These are phyloP conservation scores for Drosophila virilis DNA, from an alignment of 1,140 invertebrate species.

Conservation along the genomic window DNA sequence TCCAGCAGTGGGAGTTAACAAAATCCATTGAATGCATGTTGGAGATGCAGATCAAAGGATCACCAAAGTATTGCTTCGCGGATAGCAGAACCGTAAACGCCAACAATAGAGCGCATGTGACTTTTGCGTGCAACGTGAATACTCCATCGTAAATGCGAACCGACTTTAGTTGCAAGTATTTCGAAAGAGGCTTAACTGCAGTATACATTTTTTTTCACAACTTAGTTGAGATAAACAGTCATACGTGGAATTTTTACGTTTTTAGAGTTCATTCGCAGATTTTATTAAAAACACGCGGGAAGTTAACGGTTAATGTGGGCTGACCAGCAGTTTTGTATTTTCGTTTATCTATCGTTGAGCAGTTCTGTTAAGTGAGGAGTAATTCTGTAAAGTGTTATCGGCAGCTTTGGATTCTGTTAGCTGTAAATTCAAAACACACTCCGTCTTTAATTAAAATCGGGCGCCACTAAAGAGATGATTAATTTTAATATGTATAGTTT, in stretches of 20 bases:
- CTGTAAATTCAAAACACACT: background rate
- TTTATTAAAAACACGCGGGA: conserved; percentile 57
- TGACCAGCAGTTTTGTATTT: background rate
- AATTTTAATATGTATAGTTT: no score
- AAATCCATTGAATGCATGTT: conserved; percentile 85
- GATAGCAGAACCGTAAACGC: conserved; percentile 88
- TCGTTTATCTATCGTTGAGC: background rate
- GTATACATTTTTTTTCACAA: conserved; percentile 67
- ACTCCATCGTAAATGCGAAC: conserved; percentile 88
- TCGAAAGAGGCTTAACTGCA: conserved; percentile 72
- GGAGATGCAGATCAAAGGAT: conserved; percentile 88
- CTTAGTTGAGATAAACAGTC: no score
- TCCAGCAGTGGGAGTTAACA: conserved; percentile 91
- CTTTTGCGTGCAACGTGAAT: conserved; percentile 89
- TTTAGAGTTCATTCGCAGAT: background rate
- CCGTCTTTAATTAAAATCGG: no score
- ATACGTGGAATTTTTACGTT: background rate
- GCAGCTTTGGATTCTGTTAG: background rate
- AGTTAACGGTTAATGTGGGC: conserved; percentile 54
- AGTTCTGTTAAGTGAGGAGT: conserved; percentile 6
- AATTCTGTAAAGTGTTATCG: background rate
- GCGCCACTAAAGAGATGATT: no score
- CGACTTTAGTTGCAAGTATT: conserved; percentile 86
- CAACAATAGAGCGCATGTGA: conserved; percentile 88
- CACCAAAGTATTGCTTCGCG: conserved; percentile 90